Conservation (phyloP, 2,797 vertebrate genomes). For the Triplophysa yarkandensis region DNA sequence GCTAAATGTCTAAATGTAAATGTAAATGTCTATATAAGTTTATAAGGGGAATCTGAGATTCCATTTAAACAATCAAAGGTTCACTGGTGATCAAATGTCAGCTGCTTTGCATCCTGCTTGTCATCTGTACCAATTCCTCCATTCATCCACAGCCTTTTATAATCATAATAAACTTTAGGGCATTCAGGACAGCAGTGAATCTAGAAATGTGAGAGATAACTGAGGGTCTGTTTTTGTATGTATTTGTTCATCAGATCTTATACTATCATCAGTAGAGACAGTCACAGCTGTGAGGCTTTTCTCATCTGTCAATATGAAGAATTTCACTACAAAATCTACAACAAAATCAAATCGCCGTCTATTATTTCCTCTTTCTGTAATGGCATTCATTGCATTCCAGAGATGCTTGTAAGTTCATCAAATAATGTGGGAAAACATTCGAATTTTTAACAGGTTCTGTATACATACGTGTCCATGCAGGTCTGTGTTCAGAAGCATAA, state of each 20-base stretch:
- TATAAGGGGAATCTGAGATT: too few relatives aligned
- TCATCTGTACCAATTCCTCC: too few relatives aligned
- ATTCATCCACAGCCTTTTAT: neutral
- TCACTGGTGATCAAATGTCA: too few relatives aligned
- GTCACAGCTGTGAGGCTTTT: conserved; percentile 15
- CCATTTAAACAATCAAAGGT: too few relatives aligned
- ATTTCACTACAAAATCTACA: conserved; percentile 35
- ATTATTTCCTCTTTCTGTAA: conserved; percentile 41
- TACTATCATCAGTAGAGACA: conserved; percentile 24
- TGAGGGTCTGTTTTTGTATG: conserved; percentile 13
- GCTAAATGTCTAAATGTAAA: too few relatives aligned
- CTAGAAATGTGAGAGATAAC: neutral
- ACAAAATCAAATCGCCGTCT: conserved; percentile 33
- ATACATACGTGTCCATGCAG: conserved; percentile 92
- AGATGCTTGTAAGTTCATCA: neutral
- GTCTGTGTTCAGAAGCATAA: conserved; percentile 97
- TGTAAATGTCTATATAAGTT: too few relatives aligned
- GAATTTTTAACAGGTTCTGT: neutral
- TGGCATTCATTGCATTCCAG: conserved; percentile 20
- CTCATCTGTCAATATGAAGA: conserved; percentile 10
- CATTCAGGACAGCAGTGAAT: neutral
- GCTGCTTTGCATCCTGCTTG: too few relatives aligned
- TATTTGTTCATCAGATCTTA: conserved; percentile 33
- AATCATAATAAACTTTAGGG: neutral
- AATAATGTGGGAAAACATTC: neutral